phyloP scores from a whole-genome alignment of 2,888 invertebrate genomes.

The Autographa pulchrina region DNA sequence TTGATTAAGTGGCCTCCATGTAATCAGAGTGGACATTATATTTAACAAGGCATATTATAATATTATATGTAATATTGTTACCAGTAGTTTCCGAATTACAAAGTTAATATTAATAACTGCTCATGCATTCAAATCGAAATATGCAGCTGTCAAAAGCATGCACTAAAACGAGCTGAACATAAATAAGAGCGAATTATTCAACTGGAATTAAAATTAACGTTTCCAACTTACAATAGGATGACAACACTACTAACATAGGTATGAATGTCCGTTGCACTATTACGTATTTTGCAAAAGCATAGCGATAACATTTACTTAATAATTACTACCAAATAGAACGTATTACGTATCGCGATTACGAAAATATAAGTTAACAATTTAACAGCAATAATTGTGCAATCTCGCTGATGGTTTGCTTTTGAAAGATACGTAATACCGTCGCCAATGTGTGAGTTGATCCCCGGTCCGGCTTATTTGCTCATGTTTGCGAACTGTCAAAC shows the following conservation, averaged over 20 bases:
- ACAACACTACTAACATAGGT: background rate
- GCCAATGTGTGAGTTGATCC: background rate
- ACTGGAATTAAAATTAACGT: background rate
- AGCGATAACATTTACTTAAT: background rate
- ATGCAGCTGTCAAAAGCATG: background rate
- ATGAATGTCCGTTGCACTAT: too few species aligned
- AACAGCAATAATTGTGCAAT: too few species aligned
- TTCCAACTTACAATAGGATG: background rate
- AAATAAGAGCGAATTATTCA: constrained; percentile 1
- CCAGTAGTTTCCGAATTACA: too few species aligned
- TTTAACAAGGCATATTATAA: too few species aligned
- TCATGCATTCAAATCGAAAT: background rate
- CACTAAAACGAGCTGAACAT: background rate
- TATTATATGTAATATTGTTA: too few species aligned
- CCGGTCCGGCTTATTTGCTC: constrained; percentile 5
- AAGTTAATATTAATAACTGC: too few species aligned
- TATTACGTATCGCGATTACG: too few species aligned
- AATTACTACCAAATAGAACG: too few species aligned
- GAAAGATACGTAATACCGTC: background rate
- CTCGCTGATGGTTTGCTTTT: background rate
- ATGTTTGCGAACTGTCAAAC: constrained; percentile 2
- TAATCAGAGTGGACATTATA: too few species aligned
- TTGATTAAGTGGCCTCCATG: too few species aligned
- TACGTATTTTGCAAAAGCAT: background rate
- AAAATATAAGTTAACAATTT: too few species aligned